phyloP scores from a whole-genome alignment of 2,113 vertebrate species.

The Engraulis encrasicolus region DNA sequence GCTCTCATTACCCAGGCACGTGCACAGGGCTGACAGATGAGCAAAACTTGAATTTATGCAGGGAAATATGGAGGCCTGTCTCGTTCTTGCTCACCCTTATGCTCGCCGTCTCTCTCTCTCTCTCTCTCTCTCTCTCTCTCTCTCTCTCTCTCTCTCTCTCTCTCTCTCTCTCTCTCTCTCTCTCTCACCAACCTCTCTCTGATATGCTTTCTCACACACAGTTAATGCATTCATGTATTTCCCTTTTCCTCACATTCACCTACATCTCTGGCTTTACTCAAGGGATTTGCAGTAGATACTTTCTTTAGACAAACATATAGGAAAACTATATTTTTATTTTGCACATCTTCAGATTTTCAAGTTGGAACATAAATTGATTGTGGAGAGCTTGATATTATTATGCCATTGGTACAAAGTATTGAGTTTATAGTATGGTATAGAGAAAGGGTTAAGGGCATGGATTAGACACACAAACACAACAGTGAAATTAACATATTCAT shows the following conservation, averaged over 20 bases:
- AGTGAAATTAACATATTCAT: too few species aligned
- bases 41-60: constrained; percentile 28
- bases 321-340: background rate
- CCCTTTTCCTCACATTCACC: background rate
- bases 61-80: too few species aligned
- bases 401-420: background rate
- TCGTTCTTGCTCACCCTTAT: too few species aligned
- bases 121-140: constrained; percentile 6
- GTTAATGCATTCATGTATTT: too few species aligned
- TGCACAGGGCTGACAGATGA: constrained; percentile 31
- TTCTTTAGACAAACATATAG: background rate
- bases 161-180: background rate
- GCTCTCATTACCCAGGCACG: constrained; percentile 53
- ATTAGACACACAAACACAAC: background rate
- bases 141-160: background rate
- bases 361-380: background rate
- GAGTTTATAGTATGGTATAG: background rate
- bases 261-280: background rate
- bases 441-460: too few species aligned
- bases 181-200: too few species aligned
- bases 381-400: background rate
- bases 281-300: background rate
- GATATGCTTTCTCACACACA: background rate
- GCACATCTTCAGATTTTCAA: background rate
- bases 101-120: background rate